Evolutionary conservation across 2,888 invertebrate species (phyloP), one percentile per base, ranked within the genome.

Genomic region (Leptopilina drosophilae): DNA sequence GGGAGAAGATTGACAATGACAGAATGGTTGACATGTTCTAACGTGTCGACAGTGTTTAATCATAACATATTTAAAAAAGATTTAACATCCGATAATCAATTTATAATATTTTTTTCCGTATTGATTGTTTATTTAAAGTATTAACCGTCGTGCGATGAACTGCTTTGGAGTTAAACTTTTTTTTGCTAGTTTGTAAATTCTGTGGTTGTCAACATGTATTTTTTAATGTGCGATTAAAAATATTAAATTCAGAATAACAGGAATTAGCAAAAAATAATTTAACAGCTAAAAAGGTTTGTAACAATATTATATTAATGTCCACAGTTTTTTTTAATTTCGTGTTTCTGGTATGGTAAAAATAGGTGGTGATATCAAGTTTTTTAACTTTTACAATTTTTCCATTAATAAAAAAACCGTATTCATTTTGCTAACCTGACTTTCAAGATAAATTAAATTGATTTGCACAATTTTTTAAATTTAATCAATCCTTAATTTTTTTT

Each of bases 21-120:
- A 59, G 59, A 15, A 12, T 20, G 15, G 64, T 64, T 64, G 26
- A 64, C 20, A 9, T 26, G 26, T 64, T 20, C 26, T 12, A 69
- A 53, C 26, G 69, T 69, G 53, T 69, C 69, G 53, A 69, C 46
- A 67, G 12, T 33, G 69, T 73, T 33, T 73, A 9, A 73, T 42
- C 6, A 42, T 42, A 42, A 42, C 42, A 42, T 33, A 73, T 73
- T 73, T 73, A 33, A 53, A 20, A 56, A 33, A 56, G 33, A 33
- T 56, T 14, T 56, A 56, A 9, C 53, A 56, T 33, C 26, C 26
- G 12, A 3, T 9, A 26, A 53, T 14, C 6, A 64, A 33, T 64
- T 14, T 53, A 53, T 9, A 62, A 49, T 46, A 15, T 26, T 26
- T 53, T 12, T 20, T 69, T 8, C 7, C 12, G 26, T 11, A n/a